A percentile compares a stretch with the other conserved stretches of the same genome.
Evolutionary conservation across 2,797 vertebrate species (phyloP).

Genomic region (Argyrosomus regius): DNA sequence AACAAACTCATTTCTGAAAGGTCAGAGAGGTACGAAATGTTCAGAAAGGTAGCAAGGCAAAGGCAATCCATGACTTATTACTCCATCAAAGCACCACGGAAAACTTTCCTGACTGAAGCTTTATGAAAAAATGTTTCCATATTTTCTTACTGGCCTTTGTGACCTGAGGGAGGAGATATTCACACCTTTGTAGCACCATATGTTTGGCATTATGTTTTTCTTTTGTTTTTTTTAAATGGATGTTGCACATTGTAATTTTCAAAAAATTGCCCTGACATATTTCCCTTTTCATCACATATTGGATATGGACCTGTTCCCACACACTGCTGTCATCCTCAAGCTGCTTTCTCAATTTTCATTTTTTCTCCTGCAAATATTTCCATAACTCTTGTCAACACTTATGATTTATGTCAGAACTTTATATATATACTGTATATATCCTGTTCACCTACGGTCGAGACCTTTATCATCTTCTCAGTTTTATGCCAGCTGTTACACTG

Average conservation of each 20-base stretch:
- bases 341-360: background rate
- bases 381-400: no score
- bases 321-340: constrained; percentile 7
- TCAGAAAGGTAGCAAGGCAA: constrained; percentile 41
- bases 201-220: background rate
- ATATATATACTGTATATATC: background rate
- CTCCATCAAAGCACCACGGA: constrained; percentile 25
- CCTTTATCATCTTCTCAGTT: background rate
- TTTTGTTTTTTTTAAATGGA: background rate
- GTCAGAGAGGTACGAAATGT: constrained; percentile 63
- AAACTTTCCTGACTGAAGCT: constrained; percentile 38
- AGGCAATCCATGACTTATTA: constrained; percentile 36
- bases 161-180: constrained; percentile 17
- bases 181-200: background rate
- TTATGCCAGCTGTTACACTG: background rate
- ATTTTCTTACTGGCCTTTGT: constrained; percentile 12
- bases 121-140: constrained; percentile 1
- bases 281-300: constrained; percentile 1
- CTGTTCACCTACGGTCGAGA: background rate
- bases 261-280: background rate
- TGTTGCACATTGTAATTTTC: background rate
- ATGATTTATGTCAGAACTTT: background rate
- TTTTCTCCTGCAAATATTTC: constrained; percentile 27
- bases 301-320: constrained; percentile 4
- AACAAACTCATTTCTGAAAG: constrained; percentile 74